Base-by-base conservation (phyloP, 1,140 invertebrate genomes). In the Camponotus vicinus region DNA sequence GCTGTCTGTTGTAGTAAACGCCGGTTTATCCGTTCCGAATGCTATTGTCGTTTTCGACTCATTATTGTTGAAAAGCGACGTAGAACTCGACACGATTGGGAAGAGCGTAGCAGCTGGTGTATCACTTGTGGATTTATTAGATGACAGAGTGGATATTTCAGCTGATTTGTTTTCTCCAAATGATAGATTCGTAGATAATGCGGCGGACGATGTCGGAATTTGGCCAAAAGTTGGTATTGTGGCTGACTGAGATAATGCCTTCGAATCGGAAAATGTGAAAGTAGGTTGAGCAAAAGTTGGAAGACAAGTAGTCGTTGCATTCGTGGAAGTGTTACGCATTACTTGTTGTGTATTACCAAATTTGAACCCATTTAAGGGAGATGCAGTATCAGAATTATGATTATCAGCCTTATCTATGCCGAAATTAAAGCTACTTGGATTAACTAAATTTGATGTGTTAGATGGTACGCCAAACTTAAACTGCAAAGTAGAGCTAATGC, bases 391-490 rank as follows among this genome's bases (percentile, higher is more conserved):
- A 4, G 89, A 66, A 37, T 89, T 90, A 55, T 88, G 69, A 13
- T 67, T 83, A 34, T 90, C 89, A 71, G 89, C 87, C 80, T 95
- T 94, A 64, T 95, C 93, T 64, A 96, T 93, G 9, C 95, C 95
- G 92, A 96, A 96, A 86, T 95, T 94, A 63, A 94, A 93, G n/a
- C 64, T 78, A n/a, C 75, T 57, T 73, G 59, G 21, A 79, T 61
- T 63, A 52, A 57, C 27, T 34, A 34, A 45, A 2, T 15, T 67
- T 37, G 76, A 37, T 52, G 61, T 21, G 52, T 32, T 5, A 67
- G 77, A 15, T 55, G 91, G 91, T 52, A 93, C 90, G 52, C 92
- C 92, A 66, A 93, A 93, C 13, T 87, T 93, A 64, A 94, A 94
- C 55, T 93, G 92, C 76, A 93, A 82, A 15, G 88, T 91, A 2